phyloP scores from a whole-genome alignment of 2,113 vertebrate genomes.

The Dinomys branickii region DNA sequence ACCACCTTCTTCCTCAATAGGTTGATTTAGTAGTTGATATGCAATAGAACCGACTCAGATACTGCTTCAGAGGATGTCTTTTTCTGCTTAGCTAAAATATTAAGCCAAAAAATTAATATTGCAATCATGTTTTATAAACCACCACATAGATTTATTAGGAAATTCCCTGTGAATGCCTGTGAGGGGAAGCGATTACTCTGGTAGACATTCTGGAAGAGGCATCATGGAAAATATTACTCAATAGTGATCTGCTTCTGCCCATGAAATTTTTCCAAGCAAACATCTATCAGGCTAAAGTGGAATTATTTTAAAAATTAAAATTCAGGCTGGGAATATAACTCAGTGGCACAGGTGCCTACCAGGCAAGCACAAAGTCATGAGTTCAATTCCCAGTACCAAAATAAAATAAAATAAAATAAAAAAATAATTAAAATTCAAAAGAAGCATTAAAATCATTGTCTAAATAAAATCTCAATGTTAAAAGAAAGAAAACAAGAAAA shows the following conservation, averaged over 20 bases:
- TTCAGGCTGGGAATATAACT: no score
- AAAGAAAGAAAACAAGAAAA: neutral
- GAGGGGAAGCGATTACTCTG: neutral
- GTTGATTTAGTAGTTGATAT: neutral
- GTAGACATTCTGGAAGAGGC: neutral
- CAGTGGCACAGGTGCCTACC: no score
- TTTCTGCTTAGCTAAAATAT: neutral
- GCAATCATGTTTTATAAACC: neutral
- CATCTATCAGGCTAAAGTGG: neutral
- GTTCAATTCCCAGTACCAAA: no score
- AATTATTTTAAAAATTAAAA: neutral
- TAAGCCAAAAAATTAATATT: neutral
- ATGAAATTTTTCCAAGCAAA: neutral
- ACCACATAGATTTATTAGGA: neutral
- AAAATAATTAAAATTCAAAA: constrained; percentile 34
- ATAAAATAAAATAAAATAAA: no score
- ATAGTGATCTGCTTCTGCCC: neutral
- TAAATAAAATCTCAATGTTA: neutral
- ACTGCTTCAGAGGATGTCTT: neutral
- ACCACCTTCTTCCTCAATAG: neutral
- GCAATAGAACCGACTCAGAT: neutral
- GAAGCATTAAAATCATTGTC: neutral
- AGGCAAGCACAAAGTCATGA: no score
- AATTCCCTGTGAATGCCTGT: neutral
- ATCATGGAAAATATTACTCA: neutral